A percentile compares a stretch with the other conserved stretches of the same genome.
Conservation (phyloP, 2,888 invertebrate genomes). For the Dryobota labecula region DNA sequence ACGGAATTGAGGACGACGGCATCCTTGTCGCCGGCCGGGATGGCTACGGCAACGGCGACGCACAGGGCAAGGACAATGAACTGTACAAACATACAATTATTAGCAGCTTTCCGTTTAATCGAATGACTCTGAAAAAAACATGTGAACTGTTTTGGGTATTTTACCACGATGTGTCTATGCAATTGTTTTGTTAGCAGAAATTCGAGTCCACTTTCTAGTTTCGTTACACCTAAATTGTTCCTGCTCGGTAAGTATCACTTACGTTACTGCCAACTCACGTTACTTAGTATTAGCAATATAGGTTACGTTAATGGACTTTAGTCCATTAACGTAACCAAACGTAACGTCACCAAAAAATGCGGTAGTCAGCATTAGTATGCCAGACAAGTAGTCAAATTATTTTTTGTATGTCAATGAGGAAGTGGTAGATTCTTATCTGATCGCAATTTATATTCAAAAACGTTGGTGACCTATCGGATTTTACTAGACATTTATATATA, state of each 20-base stretch:
- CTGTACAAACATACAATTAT: conserved; percentile 62
- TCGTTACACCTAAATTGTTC: not conserved
- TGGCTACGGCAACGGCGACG: conserved; percentile 77
- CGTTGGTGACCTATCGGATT: conserved; percentile 58
- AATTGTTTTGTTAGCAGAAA: not conserved
- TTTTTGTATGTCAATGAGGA: conserved; percentile 28
- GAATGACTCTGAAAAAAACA: not conserved
- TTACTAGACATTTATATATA: conserved; percentile 49
- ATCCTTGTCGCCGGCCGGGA: conserved; percentile 57
- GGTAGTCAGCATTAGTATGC: conserved; percentile 3
- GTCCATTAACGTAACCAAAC: too few relatives aligned
- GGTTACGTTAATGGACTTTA: too few relatives aligned
- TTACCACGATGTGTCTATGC: not conserved
- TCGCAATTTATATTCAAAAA: conserved; percentile 57
- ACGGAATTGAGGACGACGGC: conserved; percentile 67
- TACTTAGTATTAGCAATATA: not conserved
- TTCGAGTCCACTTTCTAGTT: not conserved
- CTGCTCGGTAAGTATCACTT: not conserved
- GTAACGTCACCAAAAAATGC: conserved; percentile 7
- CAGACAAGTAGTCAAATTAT: not conserved
- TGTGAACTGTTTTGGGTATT: not conserved
- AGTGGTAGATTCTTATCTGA: conserved; percentile 31
- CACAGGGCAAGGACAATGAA: conserved; percentile 79
- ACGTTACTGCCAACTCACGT: too few relatives aligned
- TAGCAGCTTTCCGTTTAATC: not conserved